Conservation (phyloP, 2,888 invertebrate genomes). For the Sylvicola cinctus region DNA sequence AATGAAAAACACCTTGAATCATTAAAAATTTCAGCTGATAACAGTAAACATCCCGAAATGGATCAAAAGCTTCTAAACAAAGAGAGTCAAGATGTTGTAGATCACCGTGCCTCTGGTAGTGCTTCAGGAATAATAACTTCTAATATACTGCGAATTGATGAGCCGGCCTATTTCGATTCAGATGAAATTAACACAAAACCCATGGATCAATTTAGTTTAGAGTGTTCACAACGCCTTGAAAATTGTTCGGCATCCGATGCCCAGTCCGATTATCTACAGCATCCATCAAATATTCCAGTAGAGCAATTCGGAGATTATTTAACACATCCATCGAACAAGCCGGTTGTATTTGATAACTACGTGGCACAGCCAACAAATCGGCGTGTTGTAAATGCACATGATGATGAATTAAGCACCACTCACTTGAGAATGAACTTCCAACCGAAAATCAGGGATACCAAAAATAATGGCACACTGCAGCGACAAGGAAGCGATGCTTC, state of each 20-base stretch:
- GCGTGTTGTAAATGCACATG: conserved; percentile 3
- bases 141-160: conserved; percentile 22
- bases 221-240: conserved; percentile 23
- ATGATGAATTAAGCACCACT: conserved; percentile 5
- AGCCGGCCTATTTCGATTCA: conserved; percentile 24
- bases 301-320: conserved; percentile 19
- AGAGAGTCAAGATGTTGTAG: no score
- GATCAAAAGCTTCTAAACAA: no score
- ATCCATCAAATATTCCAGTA: conserved; percentile 40
- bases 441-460: conserved; percentile 7
- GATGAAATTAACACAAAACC: conserved; percentile 18
- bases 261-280: conserved; percentile 32
- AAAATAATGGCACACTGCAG: conserved; percentile 18
- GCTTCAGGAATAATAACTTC: no score
- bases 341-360: conserved; percentile 8
- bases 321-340: conserved; percentile 23
- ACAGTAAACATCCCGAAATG: no score
- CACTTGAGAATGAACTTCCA: conserved; percentile 8
- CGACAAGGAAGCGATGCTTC: conserved; percentile 20
- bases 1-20: no score
- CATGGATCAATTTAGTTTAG: conserved; percentile 22
- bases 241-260: conserved; percentile 12
- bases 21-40: no score
- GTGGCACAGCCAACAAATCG: conserved; percentile 7
- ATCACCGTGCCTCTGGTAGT: no score